These are phyloP conservation scores for Spilarctia lutea DNA, from an alignment of 2,888 invertebrate species.

Conservation along the genomic window DNA sequence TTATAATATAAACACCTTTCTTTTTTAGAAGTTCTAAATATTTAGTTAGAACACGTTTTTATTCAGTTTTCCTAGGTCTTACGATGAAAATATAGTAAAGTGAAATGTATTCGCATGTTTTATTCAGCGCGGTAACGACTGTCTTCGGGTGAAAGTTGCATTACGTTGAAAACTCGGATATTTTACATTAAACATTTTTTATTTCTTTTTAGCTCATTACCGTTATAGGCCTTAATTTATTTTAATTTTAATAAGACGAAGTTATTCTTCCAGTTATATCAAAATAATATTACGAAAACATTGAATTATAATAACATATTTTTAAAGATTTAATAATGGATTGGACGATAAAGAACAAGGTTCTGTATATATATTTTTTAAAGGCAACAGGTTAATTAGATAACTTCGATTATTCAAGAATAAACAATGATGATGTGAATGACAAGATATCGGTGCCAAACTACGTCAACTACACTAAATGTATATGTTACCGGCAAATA, in stretches of 20 bases:
- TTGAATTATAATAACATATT: not conserved
- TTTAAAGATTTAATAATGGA: not conserved
- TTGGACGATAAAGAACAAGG: too few species aligned
- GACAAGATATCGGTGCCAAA: not conserved
- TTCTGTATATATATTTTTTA: not conserved
- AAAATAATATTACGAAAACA: not conserved
- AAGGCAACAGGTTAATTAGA: not conserved
- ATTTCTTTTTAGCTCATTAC: conserved; percentile 32
- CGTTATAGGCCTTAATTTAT: conserved; percentile 1
- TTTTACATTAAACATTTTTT: conserved; percentile 45
- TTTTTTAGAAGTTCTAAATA: conserved; percentile 3
- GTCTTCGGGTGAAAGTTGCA: conserved; percentile 48
- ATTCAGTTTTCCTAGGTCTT: conserved; percentile 40
- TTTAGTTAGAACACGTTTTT: conserved; percentile 18
- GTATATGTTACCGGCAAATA: too few species aligned
- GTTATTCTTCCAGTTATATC: too few species aligned
- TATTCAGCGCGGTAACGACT: conserved; percentile 53
- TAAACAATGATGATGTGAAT: not conserved
- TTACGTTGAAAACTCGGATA: conserved; percentile 36
- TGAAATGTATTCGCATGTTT: conserved; percentile 55
- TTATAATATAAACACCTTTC: too few species aligned
- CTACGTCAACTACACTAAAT: not conserved
- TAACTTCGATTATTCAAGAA: not conserved
- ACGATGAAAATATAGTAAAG: conserved; percentile 52
- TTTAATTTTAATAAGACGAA: not conserved